A percentile compares a stretch with the other conserved stretches of the same genome.
These are phyloP conservation scores for Stegana nigrithorax DNA, from an alignment of 2,888 invertebrate species.

Conservation along the genomic window DNA sequence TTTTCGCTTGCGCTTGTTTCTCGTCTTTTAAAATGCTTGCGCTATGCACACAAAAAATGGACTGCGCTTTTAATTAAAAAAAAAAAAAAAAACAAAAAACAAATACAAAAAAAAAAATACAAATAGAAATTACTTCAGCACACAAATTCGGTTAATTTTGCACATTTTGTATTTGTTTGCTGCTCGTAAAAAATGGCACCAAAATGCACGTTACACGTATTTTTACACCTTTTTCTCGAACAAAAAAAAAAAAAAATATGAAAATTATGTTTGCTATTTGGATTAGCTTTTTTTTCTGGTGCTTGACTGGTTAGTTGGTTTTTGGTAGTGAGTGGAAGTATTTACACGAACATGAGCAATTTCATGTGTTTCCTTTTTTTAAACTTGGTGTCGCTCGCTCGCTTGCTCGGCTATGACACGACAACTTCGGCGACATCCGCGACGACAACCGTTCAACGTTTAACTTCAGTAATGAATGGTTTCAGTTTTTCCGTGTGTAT, in stretches of 20 bases:
- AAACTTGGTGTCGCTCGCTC: not conserved
- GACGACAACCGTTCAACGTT: not conserved
- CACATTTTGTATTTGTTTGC: no score
- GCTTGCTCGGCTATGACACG: not conserved
- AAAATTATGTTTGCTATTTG: not conserved
- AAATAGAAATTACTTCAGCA: no score
- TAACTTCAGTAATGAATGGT: constrained; percentile 56
- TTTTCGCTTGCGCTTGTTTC: no score
- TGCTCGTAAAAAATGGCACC: no score
- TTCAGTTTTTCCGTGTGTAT: constrained; percentile 64
- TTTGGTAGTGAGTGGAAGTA: not conserved
- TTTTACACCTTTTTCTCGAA: not conserved
- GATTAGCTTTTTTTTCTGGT: not conserved
- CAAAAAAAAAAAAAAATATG: not conserved
- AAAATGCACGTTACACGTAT: no score
- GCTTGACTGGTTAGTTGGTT: not conserved
- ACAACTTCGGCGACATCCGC: not conserved
- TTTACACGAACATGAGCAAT: not conserved
- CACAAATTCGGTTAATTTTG: no score
- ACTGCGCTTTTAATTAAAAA: no score
- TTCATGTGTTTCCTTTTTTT: not conserved
- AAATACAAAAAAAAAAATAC: not conserved
- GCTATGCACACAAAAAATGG: no score
- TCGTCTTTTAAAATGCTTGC: no score
- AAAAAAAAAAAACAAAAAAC: not conserved